Percentiles rank a stretch among this genome's conserved stretches.
These are phyloP conservation scores for Onychorhynchus coronatus DNA, from an alignment of 2,113 vertebrate species.

Conservation along the genomic window DNA sequence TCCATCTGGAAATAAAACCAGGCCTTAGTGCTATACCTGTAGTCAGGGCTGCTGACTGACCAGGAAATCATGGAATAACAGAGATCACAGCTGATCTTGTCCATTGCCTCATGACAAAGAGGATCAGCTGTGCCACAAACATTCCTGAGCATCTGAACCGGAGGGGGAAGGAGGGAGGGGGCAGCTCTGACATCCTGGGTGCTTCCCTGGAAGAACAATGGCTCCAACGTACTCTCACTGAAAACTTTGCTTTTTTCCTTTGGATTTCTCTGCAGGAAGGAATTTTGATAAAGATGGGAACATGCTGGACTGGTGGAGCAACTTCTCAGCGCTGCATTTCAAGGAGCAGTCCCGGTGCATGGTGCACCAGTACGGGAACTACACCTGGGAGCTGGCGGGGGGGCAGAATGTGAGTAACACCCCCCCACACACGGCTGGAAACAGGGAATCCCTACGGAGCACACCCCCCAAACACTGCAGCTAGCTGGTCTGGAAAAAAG, in stretches of 20 bases:
- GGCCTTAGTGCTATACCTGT: neutral
- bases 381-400: constrained; percentile 90
- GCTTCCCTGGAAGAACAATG: rapidly evolving
- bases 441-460: neutral
- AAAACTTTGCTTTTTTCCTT: neutral
- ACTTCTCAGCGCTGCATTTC: constrained; percentile 89
- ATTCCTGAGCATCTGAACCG: neutral
- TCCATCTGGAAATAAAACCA: neutral
- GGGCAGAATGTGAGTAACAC: constrained; percentile 80
- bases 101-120: neutral
- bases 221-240: neutral
- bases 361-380: constrained; percentile 90
- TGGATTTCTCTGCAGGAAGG: constrained; percentile 76
- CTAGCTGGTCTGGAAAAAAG: neutral
- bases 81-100: too few species aligned
- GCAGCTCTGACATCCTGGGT: neutral
- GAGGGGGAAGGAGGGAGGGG: neutral
- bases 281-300: constrained; percentile 96
- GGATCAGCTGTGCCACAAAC: neutral
- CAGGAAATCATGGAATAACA: neutral
- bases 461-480: rapidly evolving
- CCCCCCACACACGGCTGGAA: neutral
- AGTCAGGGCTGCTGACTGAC: neutral
- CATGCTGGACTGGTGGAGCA: constrained; percentile 98
- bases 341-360: constrained; percentile 90